Conservation (phyloP, 2,113 vertebrate genomes). For the Nymphicus hollandicus region DNA sequence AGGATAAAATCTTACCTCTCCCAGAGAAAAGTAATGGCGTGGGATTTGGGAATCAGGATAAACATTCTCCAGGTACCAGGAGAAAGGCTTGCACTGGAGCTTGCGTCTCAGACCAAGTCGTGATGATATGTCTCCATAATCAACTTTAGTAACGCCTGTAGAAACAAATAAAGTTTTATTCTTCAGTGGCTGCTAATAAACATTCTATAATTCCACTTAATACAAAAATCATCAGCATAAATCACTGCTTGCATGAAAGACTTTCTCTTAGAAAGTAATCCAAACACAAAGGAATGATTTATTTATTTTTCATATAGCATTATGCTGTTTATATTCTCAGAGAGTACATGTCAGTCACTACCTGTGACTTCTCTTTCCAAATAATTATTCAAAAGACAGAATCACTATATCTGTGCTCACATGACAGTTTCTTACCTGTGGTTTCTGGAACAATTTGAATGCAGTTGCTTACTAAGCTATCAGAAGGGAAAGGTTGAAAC, state of each 20-base stretch:
- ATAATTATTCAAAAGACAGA: not conserved
- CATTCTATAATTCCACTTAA: not conserved
- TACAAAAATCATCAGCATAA: not conserved
- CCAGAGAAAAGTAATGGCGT: slow-evolving; percentile 95
- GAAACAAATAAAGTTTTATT: not conserved
- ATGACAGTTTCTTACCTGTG: not conserved
- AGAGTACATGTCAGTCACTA: not conserved
- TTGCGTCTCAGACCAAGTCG: slow-evolving; percentile 88
- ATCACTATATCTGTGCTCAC: not conserved
- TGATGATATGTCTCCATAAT: slow-evolving; percentile 94
- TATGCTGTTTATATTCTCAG: not conserved
- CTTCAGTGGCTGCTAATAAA: not conserved
- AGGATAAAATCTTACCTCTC: slow-evolving; percentile 83
- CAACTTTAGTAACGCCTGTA: slow-evolving; percentile 97
- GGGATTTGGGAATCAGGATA: slow-evolving; percentile 99
- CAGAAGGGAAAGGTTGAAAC: not conserved
- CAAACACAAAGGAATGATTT: not conserved
- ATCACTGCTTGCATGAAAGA: not conserved
- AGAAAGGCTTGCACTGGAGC: slow-evolving; percentile 96
- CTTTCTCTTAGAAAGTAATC: not conserved
- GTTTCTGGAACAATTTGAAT: not conserved
- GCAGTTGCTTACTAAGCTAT: not conserved
- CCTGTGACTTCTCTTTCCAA: not conserved
- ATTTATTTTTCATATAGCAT: not conserved
- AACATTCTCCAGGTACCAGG: slow-evolving; percentile 97